Percentiles rank a stretch among this genome's conserved stretches.
These are phyloP conservation scores for Abramis brama DNA, from an alignment of 2,113 vertebrate species.

Conservation along the genomic window DNA sequence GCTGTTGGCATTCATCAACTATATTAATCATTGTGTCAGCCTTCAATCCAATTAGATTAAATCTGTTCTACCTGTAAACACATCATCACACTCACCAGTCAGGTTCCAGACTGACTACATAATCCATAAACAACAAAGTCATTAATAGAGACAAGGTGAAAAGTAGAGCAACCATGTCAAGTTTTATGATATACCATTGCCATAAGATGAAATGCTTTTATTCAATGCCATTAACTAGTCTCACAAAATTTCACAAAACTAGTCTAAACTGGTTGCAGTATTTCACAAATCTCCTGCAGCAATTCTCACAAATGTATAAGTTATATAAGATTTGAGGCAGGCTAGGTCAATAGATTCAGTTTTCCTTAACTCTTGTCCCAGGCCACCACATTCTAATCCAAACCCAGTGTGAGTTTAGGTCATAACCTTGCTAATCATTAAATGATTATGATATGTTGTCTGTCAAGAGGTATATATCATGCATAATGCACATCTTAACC, in stretches of 20 bases:
- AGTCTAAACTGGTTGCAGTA: too few relatives aligned
- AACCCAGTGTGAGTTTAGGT: background rate
- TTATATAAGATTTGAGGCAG: too few relatives aligned
- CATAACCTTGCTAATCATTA: background rate
- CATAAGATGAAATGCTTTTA: background rate
- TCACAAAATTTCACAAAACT: background rate
- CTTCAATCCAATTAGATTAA: constrained; percentile 52
- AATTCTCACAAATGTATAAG: too few relatives aligned
- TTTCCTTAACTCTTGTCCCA: background rate
- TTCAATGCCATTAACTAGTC: background rate
- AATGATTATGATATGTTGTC: background rate
- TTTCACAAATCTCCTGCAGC: too few relatives aligned
- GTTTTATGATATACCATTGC: background rate
- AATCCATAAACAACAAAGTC: constrained; percentile 12
- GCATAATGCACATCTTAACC: background rate
- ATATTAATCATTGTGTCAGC: constrained; percentile 57
- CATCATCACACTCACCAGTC: constrained; percentile 1
- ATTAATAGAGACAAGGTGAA: constrained; percentile 8
- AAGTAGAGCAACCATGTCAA: constrained; percentile 9
- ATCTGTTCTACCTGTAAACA: constrained; percentile 43
- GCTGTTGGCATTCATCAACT: constrained; percentile 47
- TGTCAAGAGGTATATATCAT: background rate
- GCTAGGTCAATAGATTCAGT: too few relatives aligned
- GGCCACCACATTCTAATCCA: background rate
- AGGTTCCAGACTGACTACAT: constrained; percentile 2